A percentile compares a stretch with the other conserved stretches of the same genome.
Conservation (phyloP, 2,113 vertebrate genomes). For the Hypocryptadius cinnamomeus region DNA sequence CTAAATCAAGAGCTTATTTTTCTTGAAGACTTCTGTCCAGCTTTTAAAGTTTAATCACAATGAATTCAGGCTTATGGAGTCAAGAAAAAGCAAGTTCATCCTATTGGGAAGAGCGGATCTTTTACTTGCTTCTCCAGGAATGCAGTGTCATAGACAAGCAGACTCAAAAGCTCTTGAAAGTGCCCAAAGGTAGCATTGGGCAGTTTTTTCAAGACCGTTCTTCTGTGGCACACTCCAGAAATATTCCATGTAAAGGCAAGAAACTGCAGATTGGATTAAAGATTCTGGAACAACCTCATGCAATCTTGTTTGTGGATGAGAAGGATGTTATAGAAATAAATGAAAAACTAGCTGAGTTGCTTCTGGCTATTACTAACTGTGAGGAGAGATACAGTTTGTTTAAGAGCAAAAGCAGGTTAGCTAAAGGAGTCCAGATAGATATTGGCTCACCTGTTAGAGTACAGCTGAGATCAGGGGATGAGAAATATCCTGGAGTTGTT, state of each 20-base stretch:
- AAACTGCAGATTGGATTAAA: constrained; percentile 84
- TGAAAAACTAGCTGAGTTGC: constrained; percentile 88
- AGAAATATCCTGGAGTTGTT: constrained; percentile 90
- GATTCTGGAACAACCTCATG: constrained; percentile 89
- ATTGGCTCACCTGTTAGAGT: constrained; percentile 90
- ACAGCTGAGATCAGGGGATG: constrained; percentile 88
- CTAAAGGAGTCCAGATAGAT: constrained; percentile 85
- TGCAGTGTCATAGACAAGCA: constrained; percentile 88
- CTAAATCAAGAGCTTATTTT: not conserved
- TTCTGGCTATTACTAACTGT: constrained; percentile 95
- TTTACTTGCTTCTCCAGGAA: constrained; percentile 93
- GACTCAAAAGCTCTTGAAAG: constrained; percentile 86
- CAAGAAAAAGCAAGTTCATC: constrained; percentile 89
- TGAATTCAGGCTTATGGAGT: constrained; percentile 94
- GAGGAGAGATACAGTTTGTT: constrained; percentile 91
- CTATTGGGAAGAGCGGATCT: constrained; percentile 90
- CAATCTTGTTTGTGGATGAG: constrained; percentile 87
- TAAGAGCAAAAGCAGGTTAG: constrained; percentile 80
- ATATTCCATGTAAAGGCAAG: constrained; percentile 90
- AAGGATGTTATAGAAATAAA: constrained; percentile 89
- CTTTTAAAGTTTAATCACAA: constrained; percentile 68
- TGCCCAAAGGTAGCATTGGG: constrained; percentile 90
- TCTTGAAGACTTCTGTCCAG: constrained; percentile 12
- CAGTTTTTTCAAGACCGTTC: constrained; percentile 91
- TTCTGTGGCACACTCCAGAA: constrained; percentile 79